Base-by-base conservation (phyloP, 2,888 invertebrate species). In the Drosophila meridiana region DNA sequence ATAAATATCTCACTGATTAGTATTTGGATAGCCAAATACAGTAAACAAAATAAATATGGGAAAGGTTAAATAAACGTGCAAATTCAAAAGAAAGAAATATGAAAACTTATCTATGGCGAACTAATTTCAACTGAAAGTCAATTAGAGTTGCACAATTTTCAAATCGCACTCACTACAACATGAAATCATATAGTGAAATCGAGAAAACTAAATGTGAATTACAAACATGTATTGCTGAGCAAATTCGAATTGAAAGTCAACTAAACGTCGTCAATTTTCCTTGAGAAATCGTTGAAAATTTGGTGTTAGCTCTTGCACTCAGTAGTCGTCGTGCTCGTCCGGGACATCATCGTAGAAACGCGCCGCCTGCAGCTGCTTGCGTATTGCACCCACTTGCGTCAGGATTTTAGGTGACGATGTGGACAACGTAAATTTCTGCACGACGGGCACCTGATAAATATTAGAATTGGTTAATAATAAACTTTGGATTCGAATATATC, bases 351-450 rank as follows among this genome's bases (percentile, higher is more conserved):
- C 81, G 57, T 65, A 78, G 69, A 96, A 89, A 89, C 95, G 95
- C 68, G 96, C 95, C 50, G 95, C 93, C 79, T 96, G 96, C 82
- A 96, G 85, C 82, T 96, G 96, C 80, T 95, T 93, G 47, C 95
- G 92, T 66, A 96, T 95, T 14, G 96, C 95, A 0, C 96, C 96
- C 43, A 96, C 91, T 88, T 96, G 96, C 0, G 96, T 96, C 73
- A 96, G 84, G 69, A 96, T 95, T 62, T 95, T 90, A 3, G 93
- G 93, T 9, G 92, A 91, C 53, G 80, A 83, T 2, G 83, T 74
- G 26, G 93, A 91, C 57, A 92, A 83, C 0, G 85, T 90, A 43
- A 90, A 90, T 70, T 92, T 92, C 68, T 95, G 95, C n/a, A 95
- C 95, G 0, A 94, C 95, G 0, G 96, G 96, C 67, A 95, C 94